phyloP scores from a whole-genome alignment of 2,797 vertebrate species.

The Gymnothorax reevesii region DNA sequence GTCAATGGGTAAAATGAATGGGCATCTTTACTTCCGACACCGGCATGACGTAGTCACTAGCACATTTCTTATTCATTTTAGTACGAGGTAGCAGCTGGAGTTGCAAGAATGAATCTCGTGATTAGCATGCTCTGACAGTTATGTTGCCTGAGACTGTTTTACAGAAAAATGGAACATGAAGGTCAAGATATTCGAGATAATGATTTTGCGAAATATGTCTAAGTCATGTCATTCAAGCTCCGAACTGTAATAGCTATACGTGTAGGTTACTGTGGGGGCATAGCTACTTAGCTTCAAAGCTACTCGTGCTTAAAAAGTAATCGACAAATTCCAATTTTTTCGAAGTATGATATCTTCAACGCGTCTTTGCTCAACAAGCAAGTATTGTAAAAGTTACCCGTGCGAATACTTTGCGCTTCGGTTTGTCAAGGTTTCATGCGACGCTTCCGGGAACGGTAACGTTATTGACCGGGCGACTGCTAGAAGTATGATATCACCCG shows the following conservation, averaged over 20 bases:
- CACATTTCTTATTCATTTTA: background rate
- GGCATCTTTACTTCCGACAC: too few species aligned
- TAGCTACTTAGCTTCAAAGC: background rate
- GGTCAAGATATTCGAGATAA: background rate
- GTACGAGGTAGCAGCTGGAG: background rate
- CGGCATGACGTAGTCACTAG: too few species aligned
- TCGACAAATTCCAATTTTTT: background rate
- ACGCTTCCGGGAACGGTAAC: background rate
- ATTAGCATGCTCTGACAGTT: background rate
- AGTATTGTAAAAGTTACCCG: background rate
- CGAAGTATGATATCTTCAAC: background rate
- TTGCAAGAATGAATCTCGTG: background rate
- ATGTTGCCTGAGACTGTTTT: background rate
- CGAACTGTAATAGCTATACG: background rate
- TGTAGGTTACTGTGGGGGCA: background rate
- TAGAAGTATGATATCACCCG: background rate
- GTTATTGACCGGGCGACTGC: background rate
- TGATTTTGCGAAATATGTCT: background rate
- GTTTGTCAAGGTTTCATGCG: constrained; percentile 43
- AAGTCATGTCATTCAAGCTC: background rate
- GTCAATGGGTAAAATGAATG: too few species aligned
- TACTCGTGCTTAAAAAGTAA: background rate
- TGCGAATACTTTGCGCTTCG: constrained; percentile 23
- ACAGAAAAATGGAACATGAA: too few species aligned
- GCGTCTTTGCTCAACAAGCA: background rate